Conservation (phyloP, 2,888 invertebrate species). For the Taenaris catops region DNA sequence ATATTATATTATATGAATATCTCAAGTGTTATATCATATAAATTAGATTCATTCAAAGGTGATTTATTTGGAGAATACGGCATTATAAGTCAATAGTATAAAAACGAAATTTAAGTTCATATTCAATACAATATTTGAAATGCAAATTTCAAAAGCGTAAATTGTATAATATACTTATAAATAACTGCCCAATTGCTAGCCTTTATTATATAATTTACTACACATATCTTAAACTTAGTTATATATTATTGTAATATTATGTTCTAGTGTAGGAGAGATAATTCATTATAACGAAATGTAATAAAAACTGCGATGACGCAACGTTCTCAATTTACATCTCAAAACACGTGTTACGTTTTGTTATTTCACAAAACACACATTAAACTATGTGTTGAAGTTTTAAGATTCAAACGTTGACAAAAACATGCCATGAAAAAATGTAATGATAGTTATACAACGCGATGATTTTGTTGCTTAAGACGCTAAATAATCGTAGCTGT, state of each 20-base stretch:
- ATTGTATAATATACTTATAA: slow-evolving; percentile 9
- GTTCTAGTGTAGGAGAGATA: slow-evolving; percentile 13
- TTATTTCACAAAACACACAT: slow-evolving; percentile 45
- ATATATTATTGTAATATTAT: slow-evolving; percentile 13
- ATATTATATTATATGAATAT: neutral
- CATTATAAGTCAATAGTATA: neutral
- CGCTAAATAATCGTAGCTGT: no score
- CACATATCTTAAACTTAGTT: slow-evolving; percentile 11
- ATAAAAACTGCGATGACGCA: slow-evolving; percentile 35
- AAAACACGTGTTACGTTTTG: slow-evolving; percentile 47
- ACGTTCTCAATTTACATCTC: slow-evolving; percentile 34
- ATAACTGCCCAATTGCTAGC: slow-evolving; percentile 10
- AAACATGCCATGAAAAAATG: slow-evolving; percentile 48
- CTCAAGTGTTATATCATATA: slow-evolving; percentile 1
- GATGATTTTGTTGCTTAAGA: no score
- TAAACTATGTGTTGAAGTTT: slow-evolving; percentile 51
- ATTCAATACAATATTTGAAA: slow-evolving; percentile 7
- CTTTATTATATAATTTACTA: slow-evolving; percentile 15
- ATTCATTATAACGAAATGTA: slow-evolving; percentile 19
- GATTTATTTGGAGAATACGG: neutral
- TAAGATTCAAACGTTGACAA: slow-evolving; percentile 52
- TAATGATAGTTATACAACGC: no score
- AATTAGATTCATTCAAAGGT: neutral
- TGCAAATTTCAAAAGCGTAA: slow-evolving; percentile 8
- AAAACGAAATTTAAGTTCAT: neutral